Evolutionary conservation across 2,888 invertebrate species (phyloP).

Genomic region (Drosophila tanythrix): DNA sequence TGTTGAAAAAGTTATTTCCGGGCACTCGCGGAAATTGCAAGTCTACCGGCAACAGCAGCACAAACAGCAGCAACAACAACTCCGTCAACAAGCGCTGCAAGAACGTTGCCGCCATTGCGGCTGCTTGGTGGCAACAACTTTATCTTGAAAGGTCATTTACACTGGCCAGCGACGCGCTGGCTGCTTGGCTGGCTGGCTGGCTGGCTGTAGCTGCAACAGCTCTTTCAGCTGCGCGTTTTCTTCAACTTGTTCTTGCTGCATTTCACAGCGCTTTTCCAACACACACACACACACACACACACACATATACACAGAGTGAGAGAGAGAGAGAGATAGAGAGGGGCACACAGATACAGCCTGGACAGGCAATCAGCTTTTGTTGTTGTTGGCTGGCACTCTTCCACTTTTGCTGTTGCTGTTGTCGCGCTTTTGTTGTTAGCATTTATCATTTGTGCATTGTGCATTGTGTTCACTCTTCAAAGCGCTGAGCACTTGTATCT

Average conservation of each 20-base stretch:
- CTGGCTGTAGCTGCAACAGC: conserved; percentile 15
- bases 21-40: conserved; percentile 69
- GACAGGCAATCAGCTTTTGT: conserved; percentile 70
- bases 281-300: conserved; percentile 28
- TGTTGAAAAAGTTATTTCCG: conserved; percentile 63
- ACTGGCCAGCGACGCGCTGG: conserved; percentile 53
- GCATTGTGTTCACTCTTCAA: conserved; percentile 27
- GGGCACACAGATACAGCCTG: conserved; percentile 37
- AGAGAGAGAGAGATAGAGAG: conserved; percentile 13
- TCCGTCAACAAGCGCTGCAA: conserved; percentile 17
- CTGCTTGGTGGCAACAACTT: conserved; percentile 74
- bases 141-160: conserved; percentile 83
- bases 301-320: conserved; percentile 6
- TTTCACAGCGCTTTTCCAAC: conserved; percentile 64
- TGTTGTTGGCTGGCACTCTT: conserved; percentile 46
- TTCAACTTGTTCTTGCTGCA: conserved; percentile 68
- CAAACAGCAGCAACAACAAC: conserved; percentile 17
- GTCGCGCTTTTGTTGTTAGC: conserved; percentile 59
- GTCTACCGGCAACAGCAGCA: conserved; percentile 23
- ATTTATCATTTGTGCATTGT: conserved; percentile 64
- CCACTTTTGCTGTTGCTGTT: conserved; percentile 29
- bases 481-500: conserved; percentile 43
- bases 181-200: conserved; percentile 11
- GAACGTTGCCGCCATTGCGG: conserved; percentile 50
- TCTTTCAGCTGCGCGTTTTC: conserved; percentile 49